Conservation (phyloP, 2,888 invertebrate species). For the Agriopis marginaria region DNA sequence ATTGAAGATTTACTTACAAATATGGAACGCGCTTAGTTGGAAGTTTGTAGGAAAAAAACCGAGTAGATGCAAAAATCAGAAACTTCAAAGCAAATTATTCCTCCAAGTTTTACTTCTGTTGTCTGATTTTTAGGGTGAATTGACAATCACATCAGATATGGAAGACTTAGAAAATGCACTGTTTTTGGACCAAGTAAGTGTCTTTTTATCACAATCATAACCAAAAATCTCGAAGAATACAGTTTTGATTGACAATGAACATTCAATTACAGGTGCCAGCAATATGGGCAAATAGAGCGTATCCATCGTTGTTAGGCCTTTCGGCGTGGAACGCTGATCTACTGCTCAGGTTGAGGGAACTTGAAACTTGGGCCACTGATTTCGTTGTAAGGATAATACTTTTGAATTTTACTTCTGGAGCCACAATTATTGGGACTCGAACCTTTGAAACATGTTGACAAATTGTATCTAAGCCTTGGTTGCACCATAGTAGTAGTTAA, state of each 20-base stretch:
- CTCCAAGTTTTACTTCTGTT: neutral
- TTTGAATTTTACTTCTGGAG: neutral
- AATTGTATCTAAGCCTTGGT: no score
- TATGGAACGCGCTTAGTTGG: no score
- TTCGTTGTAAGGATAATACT: slow-evolving; percentile 89
- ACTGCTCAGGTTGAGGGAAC: slow-evolving; percentile 92
- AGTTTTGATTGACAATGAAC: neutral
- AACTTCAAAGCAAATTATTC: neutral
- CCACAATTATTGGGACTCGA: no score
- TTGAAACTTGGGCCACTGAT: slow-evolving; percentile 98
- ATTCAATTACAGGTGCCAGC: slow-evolving; percentile 88
- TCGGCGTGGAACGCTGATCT: slow-evolving; percentile 98
- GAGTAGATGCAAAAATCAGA: neutral
- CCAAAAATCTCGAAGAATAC: neutral
- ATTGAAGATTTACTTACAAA: no score
- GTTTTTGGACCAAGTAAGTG: slow-evolving; percentile 92
- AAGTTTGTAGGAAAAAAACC: no score
- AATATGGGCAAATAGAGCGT: slow-evolving; percentile 95
- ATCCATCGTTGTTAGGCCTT: slow-evolving; percentile 95
- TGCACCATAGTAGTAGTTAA: no score
- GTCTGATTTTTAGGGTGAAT: slow-evolving; percentile 90
- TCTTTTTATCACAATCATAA: neutral
- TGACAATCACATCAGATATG: slow-evolving; percentile 98
- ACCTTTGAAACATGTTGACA: no score
- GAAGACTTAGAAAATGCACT: slow-evolving; percentile 96